A percentile compares a stretch with the other conserved stretches of the same genome.
phyloP scores from a whole-genome alignment of 2,113 vertebrate genomes.

The cat (Felis catus) region DNA sequence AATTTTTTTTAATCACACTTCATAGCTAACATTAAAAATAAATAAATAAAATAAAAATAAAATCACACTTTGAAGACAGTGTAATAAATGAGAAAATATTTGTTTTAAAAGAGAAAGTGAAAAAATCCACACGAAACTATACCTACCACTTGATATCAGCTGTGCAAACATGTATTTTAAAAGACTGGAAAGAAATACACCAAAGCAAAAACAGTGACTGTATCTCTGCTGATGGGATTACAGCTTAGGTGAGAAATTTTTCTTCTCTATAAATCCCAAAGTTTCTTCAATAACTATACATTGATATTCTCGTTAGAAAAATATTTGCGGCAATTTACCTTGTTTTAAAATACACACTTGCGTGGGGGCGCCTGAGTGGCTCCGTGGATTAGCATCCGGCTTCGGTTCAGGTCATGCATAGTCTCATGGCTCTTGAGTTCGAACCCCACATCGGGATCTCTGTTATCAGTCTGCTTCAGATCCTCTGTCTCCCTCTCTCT shows the following conservation, averaged over 20 bases:
- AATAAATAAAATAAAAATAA: background rate
- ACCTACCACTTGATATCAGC: background rate
- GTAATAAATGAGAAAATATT: background rate
- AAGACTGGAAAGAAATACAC: background rate
- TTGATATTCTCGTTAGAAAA: background rate
- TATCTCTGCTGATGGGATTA: background rate
- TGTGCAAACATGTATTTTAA: background rate
- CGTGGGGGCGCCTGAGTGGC: too few species aligned
- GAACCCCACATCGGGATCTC: too few species aligned
- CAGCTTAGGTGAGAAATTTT: background rate
- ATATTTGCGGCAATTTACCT: background rate
- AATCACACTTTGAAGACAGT: background rate
- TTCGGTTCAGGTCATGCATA: too few species aligned
- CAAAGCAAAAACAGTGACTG: background rate
- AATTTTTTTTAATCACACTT: too few species aligned
- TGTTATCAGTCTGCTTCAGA: too few species aligned
- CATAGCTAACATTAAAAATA: too few species aligned
- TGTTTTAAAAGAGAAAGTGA: background rate
- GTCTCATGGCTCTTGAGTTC: too few species aligned
- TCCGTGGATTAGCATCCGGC: too few species aligned
- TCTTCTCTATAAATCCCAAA: slow-evolving; percentile 7
- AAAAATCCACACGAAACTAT: background rate
- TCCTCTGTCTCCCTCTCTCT: too few species aligned
- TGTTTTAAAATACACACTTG: background rate
- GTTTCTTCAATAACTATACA: background rate